Base-by-base conservation (phyloP, 2,797 vertebrate genomes). In the Falco berigora region DNA sequence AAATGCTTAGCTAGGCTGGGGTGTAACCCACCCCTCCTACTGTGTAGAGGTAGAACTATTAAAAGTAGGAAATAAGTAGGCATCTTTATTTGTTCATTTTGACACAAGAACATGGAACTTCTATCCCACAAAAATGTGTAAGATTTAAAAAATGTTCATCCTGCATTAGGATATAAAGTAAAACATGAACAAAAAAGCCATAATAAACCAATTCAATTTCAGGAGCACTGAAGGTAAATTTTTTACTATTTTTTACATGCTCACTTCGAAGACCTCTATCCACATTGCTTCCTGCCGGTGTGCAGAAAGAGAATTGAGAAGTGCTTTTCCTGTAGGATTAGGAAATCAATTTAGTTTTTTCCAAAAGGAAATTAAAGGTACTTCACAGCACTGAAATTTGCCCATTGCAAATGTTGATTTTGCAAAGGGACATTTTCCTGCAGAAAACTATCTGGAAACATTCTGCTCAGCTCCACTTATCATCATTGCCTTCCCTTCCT, bases 301-400 rank as follows among this genome's bases (percentile, higher is more conserved):
- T 5, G 12, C 56, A 79, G 52, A 85, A 69, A 58, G 50, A 73
- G 68, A 94, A 74, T 2, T 40, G 67, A 74, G 52, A 87, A 72
- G 28, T 50, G 49, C 24, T 61, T 83, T 79, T 80, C 67, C 3
- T 1, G 32, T 69, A 91, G 75, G 49, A 66, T 8, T 22, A 88
- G 32, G 34, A 88, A 92, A 91, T 67, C 78, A 17, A 80, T 42
- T 92, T 64, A 16, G 19, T 94, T 91, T 89, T 89, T 88, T 94
- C 81, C 30, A 68, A 79, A 95, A 85, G 83, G 85, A 91, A 91
- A 94, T 95, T 55, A 71, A 58, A 95, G 92, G 76, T 68, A 61
- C 76, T 88, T 92, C 58, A 30, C 32, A 50, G 53, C 67, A 27
- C 64, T 62, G 73, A 88, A 86, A 90, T 72, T 32, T 72, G 36